A percentile compares a stretch with the other conserved stretches of the same genome.
phyloP scores from a whole-genome alignment of 2,888 invertebrate genomes.

The Macrostomum cliftonense region DNA sequence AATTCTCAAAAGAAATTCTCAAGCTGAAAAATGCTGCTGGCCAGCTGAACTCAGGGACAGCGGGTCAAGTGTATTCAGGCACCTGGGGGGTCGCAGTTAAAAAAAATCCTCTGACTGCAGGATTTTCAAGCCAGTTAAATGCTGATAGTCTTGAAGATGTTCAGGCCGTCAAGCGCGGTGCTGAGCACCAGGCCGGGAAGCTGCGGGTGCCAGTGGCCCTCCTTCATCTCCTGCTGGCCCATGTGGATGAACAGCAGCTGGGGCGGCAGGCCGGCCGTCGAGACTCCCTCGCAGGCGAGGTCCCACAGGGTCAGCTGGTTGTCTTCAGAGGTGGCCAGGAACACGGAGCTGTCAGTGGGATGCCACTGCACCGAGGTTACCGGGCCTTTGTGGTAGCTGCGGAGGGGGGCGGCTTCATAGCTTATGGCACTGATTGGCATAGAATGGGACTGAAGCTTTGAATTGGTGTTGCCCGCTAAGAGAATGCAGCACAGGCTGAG shows the following conservation, averaged over 20 bases:
- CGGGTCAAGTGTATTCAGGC: too few species aligned
- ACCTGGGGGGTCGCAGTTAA: too few species aligned
- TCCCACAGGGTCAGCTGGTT: conserved; percentile 94
- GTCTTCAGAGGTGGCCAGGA: conserved; percentile 78
- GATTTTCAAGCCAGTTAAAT: conserved; percentile 48
- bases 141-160: conserved; percentile 90
- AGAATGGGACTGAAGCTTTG: too few species aligned
- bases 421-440: too few species aligned
- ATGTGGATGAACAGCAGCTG: conserved; percentile 91
- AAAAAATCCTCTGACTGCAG: too few species aligned
- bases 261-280: conserved; percentile 52
- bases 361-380: conserved; percentile 94
- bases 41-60: too few species aligned
- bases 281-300: conserved; percentile 66
- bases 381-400: conserved; percentile 80
- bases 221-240: conserved; percentile 91
- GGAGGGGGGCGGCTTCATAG: conserved; percentile 27
- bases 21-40: too few species aligned
- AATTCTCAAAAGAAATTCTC: too few species aligned
- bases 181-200: conserved; percentile 75
- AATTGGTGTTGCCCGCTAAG: too few species aligned
- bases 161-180: conserved; percentile 82
- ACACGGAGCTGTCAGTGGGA: conserved; percentile 71
- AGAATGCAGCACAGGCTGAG: too few species aligned
- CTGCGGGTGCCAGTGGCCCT: conserved; percentile 93